A percentile compares a stretch with the other conserved stretches of the same genome.
These are phyloP conservation scores for Periphyllus acericola DNA, from an alignment of 2,888 invertebrate species.

Conservation along the genomic window DNA sequence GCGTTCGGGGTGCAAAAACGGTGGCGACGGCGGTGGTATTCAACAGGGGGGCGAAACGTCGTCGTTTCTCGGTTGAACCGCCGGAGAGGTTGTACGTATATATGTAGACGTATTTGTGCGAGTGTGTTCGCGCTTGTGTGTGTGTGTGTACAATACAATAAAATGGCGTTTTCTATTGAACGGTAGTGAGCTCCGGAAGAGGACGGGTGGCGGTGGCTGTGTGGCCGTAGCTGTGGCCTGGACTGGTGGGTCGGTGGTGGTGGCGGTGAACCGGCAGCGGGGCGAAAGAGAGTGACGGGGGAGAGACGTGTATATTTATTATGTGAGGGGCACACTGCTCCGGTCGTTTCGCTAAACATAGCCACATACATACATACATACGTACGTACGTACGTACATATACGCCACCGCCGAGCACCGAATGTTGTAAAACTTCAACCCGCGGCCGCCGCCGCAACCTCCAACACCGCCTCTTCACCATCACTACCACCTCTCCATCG, in stretches of 20 bases:
- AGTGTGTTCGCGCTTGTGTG: neutral
- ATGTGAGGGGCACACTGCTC: conserved; percentile 59
- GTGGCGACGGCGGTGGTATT: conserved; percentile 23
- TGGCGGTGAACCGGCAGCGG: neutral
- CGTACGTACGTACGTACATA: neutral
- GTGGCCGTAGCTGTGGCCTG: neutral
- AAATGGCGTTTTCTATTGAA: conserved; percentile 62
- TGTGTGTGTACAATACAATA: conserved; percentile 57
- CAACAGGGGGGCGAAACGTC: conserved; percentile 54
- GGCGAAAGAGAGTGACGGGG: neutral
- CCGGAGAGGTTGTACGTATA: conserved; percentile 51
- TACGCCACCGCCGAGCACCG: conserved; percentile 6
- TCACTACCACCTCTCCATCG: neutral
- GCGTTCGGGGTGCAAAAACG: neutral
- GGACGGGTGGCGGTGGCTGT: conserved; percentile 14
- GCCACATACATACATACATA: conserved; percentile 30
- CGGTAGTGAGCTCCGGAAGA: conserved; percentile 45
- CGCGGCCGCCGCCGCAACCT: neutral
- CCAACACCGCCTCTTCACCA: neutral
- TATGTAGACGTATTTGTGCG: neutral
- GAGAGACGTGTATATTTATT: conserved; percentile 58
- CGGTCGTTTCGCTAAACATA: conserved; percentile 60
- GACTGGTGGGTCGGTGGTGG: neutral
- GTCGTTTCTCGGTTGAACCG: conserved; percentile 59
- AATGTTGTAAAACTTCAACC: conserved; percentile 54